phyloP scores from a whole-genome alignment of 2,888 invertebrate genomes.

The Platerodrilus igneus region DNA sequence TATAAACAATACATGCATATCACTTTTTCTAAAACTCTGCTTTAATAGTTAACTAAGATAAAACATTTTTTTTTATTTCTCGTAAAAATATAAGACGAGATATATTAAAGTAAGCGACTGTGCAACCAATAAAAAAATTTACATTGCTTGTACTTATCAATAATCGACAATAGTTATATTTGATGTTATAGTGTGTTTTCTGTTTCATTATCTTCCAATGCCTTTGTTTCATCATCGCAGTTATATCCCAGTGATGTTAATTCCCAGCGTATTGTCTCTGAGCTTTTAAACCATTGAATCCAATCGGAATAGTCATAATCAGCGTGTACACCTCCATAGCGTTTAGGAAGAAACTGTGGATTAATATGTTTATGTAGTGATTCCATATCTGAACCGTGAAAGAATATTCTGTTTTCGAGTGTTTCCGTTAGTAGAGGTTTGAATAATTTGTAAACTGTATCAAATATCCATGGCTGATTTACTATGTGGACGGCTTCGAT shows the following conservation, averaged over 20 bases:
- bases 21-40: too few species aligned
- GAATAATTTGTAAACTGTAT: conserved; percentile 71
- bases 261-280: conserved; percentile 58
- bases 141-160: too few species aligned
- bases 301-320: conserved; percentile 72
- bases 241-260: conserved; percentile 55
- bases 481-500: conserved; percentile 72
- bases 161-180: too few species aligned
- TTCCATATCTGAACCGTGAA: conserved; percentile 68
- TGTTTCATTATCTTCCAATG: too few species aligned
- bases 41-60: too few species aligned
- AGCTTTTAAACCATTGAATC: conserved; percentile 60
- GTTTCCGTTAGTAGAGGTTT: conserved; percentile 66
- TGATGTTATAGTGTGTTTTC: too few species aligned
- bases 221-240: too few species aligned
- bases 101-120: too few species aligned
- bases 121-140: too few species aligned
- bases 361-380: conserved; percentile 71
- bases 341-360: conserved; percentile 65
- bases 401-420: conserved; percentile 60
- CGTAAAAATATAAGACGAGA: too few species aligned
- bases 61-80: too few species aligned
- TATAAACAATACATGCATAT: too few species aligned
- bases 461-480: conserved; percentile 78
- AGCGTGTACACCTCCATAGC: conserved; percentile 59